These are phyloP conservation scores for Gallirallus australis DNA, from an alignment of 2,797 vertebrate genomes.

Conservation along the genomic window DNA sequence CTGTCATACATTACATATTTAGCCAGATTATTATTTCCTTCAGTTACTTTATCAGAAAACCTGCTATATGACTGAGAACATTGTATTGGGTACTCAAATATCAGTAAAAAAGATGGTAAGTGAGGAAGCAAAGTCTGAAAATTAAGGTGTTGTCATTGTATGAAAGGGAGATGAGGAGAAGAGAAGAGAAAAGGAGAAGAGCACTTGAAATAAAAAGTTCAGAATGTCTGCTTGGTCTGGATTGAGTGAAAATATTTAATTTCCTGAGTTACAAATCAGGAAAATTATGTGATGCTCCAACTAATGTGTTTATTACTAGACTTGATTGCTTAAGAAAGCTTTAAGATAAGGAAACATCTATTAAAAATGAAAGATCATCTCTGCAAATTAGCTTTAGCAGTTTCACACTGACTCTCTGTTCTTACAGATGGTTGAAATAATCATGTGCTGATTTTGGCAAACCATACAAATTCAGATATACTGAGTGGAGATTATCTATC, in stretches of 20 bases:
- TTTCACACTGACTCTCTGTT: neutral
- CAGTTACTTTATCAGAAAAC: conserved; percentile 14
- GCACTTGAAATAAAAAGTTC: neutral
- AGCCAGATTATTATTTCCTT: conserved; percentile 30
- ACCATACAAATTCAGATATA: neutral
- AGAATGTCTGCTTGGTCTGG: neutral
- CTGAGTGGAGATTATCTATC: neutral
- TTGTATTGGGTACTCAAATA: neutral
- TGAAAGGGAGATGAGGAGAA: neutral
- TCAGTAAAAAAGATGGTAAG: neutral
- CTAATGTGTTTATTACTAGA: neutral
- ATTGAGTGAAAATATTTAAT: neutral
- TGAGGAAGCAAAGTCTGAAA: neutral
- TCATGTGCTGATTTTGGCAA: neutral
- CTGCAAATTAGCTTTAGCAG: neutral
- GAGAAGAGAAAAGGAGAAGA: no score
- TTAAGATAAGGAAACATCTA: neutral
- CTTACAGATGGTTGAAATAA: neutral
- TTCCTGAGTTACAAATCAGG: neutral
- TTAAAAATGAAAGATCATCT: neutral
- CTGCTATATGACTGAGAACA: neutral
- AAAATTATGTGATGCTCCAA: neutral
- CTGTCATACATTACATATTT: neutral
- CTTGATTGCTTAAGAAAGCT: neutral
- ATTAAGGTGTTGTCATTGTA: neutral